phyloP scores from a whole-genome alignment of 2,797 vertebrate species.

The Acrossocheilus wenchowensis region DNA sequence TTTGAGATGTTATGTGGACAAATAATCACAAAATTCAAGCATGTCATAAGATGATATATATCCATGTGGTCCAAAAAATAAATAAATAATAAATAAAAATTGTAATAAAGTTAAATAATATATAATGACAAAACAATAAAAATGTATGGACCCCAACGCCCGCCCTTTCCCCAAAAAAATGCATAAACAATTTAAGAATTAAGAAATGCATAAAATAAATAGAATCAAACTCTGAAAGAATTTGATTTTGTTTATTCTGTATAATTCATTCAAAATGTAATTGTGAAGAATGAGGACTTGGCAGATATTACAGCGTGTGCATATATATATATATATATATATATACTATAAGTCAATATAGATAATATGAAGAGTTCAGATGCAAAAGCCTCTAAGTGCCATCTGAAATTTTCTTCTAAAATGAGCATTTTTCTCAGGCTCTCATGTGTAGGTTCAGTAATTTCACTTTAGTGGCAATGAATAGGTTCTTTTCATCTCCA shows the following conservation, averaged over 20 bases:
- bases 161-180: background rate
- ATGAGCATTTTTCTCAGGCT: too few species aligned
- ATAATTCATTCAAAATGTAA: background rate
- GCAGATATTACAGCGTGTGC: background rate
- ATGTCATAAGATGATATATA: background rate
- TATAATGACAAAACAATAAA: background rate
- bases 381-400: too few species aligned
- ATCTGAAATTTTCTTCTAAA: too few species aligned
- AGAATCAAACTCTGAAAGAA: background rate
- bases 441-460: too few species aligned
- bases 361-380: too few species aligned
- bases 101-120: background rate
- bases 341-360: background rate
- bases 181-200: background rate
- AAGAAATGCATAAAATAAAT: background rate
- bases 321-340: too few species aligned
- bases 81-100: background rate
- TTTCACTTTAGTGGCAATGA: too few species aligned
- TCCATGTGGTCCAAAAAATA: background rate
- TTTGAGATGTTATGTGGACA: background rate
- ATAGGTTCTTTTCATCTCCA: too few species aligned
- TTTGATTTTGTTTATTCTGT: background rate
- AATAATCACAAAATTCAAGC: background rate
- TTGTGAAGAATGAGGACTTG: background rate
- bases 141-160: too few species aligned